Conservation (phyloP, 1,140 invertebrate species). For the Megathymus violae region DNA sequence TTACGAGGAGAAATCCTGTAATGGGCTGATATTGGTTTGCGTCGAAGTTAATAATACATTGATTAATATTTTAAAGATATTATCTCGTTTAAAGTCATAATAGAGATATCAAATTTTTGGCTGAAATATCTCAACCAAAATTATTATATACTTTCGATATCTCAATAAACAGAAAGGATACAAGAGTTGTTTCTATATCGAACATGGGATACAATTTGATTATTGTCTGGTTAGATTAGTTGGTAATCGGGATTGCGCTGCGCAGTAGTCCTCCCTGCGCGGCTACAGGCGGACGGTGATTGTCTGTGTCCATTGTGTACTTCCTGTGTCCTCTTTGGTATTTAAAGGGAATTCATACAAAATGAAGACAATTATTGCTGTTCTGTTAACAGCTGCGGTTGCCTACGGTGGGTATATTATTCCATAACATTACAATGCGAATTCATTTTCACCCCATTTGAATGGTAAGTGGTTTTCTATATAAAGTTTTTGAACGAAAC, state of each 20-base stretch:
- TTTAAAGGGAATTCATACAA: constrained; percentile 3
- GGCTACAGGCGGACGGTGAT: constrained; percentile 28
- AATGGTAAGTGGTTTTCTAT: too few species aligned
- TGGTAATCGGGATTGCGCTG: background rate
- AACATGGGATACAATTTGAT: too few species aligned
- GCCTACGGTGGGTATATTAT: constrained; percentile 37
- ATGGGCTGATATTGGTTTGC: too few species aligned
- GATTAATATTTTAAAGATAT: too few species aligned
- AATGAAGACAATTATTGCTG: constrained; percentile 43
- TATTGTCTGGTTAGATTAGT: background rate
- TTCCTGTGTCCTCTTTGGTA: constrained; percentile 8
- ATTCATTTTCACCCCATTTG: too few species aligned
- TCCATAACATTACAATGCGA: background rate
- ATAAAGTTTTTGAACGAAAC: too few species aligned
- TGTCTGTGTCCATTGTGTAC: constrained; percentile 13
- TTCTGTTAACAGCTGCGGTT: constrained; percentile 35
- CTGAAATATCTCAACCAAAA: too few species aligned
- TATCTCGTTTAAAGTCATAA: too few species aligned
- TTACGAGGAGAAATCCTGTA: too few species aligned
- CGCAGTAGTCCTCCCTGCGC: constrained; percentile 22
- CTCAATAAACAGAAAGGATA: constrained; percentile 6
- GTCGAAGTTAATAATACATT: too few species aligned
- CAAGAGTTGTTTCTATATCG: background rate
- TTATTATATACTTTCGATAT: background rate
- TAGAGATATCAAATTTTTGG: too few species aligned